phyloP scores from a whole-genome alignment of 2,113 vertebrate genomes.

The Pyrgilauda ruficollis region DNA sequence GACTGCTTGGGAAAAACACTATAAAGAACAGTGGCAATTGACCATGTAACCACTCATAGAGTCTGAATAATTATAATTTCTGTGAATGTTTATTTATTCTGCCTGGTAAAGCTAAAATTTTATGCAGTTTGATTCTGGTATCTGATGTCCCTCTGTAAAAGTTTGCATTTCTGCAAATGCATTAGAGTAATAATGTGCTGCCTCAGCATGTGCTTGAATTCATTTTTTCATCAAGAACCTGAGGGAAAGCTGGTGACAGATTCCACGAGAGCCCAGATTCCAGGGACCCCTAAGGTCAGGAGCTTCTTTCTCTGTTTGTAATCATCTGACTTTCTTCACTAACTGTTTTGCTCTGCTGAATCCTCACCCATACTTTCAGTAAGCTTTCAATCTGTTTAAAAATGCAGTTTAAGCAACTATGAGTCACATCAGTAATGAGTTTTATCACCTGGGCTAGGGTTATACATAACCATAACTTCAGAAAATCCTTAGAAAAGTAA shows the following conservation, averaged over 20 bases:
- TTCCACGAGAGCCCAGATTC: not conserved
- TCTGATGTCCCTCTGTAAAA: not conserved
- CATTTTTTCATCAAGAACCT: not conserved
- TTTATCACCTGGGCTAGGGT: not conserved
- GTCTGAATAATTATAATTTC: not conserved
- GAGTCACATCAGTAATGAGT: not conserved
- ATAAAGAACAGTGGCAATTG: not conserved
- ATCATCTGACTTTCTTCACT: not conserved
- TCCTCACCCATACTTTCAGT: not conserved
- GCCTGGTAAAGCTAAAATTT: not conserved
- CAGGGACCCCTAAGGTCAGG: not conserved
- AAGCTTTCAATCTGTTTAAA: not conserved
- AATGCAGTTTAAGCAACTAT: not conserved
- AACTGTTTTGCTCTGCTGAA: not conserved
- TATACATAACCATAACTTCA: not conserved
- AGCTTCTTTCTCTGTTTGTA: not conserved
- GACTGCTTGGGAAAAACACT: not conserved
- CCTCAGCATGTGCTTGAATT: not conserved
- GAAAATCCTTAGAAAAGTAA: not conserved
- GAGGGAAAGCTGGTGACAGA: not conserved
- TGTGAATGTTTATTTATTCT: not conserved
- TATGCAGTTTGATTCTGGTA: not conserved
- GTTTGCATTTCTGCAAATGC: not conserved
- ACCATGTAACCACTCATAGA: not conserved
- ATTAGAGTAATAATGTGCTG: not conserved